These are phyloP conservation scores for Pedionomus torquatus DNA, from an alignment of 2,113 vertebrate genomes.

Conservation along the genomic window DNA sequence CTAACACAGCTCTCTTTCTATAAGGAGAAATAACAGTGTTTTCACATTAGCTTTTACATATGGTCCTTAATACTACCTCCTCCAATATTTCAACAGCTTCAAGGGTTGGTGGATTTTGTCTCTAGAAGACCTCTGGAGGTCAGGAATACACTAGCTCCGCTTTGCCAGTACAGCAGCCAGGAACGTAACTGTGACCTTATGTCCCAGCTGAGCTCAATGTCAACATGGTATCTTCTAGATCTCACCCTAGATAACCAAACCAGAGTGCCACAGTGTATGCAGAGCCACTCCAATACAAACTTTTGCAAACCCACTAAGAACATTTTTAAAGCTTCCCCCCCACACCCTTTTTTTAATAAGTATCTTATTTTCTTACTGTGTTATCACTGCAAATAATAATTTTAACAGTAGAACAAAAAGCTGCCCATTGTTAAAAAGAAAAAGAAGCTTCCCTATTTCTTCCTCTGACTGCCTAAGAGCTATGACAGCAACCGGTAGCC, in stretches of 20 bases:
- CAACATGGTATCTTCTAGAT: background rate
- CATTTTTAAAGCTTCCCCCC: background rate
- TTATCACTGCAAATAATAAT: background rate
- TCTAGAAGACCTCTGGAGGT: background rate
- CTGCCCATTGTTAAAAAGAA: background rate
- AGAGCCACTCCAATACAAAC: background rate
- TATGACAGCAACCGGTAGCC: background rate
- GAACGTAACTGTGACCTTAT: background rate
- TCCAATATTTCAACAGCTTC: background rate
- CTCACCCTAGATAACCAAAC: background rate
- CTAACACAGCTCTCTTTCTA: background rate
- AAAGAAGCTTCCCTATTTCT: background rate
- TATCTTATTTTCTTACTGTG: background rate
- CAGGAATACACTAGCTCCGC: background rate
- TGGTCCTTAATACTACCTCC: background rate
- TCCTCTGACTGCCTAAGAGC: background rate
- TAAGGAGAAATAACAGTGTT: background rate
- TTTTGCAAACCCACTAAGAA: background rate
- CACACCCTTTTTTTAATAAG: background rate
- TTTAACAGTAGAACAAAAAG: background rate
- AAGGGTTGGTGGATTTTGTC: background rate
- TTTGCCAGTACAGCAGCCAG: background rate
- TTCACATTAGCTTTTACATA: background rate
- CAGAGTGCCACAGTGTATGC: background rate
- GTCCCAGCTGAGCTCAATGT: background rate